phyloP scores from a whole-genome alignment of 2,797 vertebrate genomes.

The Girardinus metallicus region DNA sequence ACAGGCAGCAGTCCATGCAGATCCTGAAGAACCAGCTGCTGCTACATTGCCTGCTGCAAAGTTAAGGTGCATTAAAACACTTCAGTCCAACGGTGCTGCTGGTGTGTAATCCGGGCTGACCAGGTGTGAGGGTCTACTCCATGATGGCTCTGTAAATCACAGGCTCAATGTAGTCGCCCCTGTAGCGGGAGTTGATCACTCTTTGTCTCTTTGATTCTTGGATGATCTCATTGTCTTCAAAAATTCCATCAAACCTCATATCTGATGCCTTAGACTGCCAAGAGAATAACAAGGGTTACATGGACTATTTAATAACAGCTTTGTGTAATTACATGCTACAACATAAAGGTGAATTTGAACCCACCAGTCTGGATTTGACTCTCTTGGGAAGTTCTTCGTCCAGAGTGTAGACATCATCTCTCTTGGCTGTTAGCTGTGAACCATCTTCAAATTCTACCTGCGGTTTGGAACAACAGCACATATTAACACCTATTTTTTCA shows the following conservation, averaged over 20 bases:
- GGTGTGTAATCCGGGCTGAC: conserved; percentile 25
- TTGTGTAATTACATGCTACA: not conserved
- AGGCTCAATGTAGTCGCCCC: conserved; percentile 98
- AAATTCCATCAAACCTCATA: conserved; percentile 98
- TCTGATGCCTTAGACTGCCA: conserved; percentile 94
- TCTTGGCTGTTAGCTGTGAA: conserved; percentile 94
- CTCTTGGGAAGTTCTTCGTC: conserved; percentile 98
- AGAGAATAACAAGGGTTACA: conserved; percentile 19
- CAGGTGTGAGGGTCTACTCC: conserved; percentile 79
- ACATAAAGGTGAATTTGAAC: conserved; percentile 29
- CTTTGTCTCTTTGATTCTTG: conserved; percentile 94
- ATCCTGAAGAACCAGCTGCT: not conserved
- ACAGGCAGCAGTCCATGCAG: not conserved
- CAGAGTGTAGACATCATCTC: conserved; percentile 96
- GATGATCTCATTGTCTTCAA: conserved; percentile 94
- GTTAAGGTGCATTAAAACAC: conserved; percentile 28
- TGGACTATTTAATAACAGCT: not conserved
- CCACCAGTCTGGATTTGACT: conserved; percentile 95
- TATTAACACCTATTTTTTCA: too few species aligned
- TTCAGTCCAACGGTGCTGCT: conserved; percentile 64
- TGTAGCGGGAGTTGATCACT: conserved; percentile 97
- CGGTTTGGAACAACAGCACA: not conserved
- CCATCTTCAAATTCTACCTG: conserved; percentile 99
- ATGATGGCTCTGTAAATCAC: conserved; percentile 98
- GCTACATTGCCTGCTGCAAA: conserved; percentile 31